phyloP scores from a whole-genome alignment of 1,140 invertebrate species.

The Hydropsyche tenuis region DNA sequence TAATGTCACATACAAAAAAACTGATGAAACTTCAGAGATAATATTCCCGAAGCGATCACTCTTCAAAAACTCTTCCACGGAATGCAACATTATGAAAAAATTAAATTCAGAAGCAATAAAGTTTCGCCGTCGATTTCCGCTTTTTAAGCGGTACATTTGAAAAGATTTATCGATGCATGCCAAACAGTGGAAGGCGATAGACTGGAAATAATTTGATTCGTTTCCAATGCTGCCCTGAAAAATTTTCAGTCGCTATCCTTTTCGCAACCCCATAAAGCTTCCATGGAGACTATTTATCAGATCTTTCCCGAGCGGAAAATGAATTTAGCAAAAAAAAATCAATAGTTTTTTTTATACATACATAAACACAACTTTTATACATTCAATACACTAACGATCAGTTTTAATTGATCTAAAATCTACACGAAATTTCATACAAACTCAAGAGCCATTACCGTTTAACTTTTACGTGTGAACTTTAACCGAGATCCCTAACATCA shows the following conservation, averaged over 20 bases:
- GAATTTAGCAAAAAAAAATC: background rate
- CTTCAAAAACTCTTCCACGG: no score
- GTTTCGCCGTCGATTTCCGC: constrained; percentile 10
- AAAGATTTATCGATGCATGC: constrained; percentile 49
- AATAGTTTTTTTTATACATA: no score
- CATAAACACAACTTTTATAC: no score
- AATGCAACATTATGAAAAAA: no score
- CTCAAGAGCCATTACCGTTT: background rate
- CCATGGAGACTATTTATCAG: background rate
- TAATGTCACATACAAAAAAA: no score
- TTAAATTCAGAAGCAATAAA: background rate
- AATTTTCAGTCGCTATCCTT: background rate
- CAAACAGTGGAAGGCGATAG: constrained; percentile 35
- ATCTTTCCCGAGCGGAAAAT: background rate
- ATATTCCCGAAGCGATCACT: no score
- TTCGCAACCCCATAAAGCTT: background rate
- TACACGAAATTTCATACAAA: no score
- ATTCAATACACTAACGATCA: no score
- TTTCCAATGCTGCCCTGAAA: constrained; percentile 34
- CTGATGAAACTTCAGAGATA: no score
- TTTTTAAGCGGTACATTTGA: constrained; percentile 34
- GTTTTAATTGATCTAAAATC: no score
- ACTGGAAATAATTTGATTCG: constrained; percentile 47
- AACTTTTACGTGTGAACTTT: no score
- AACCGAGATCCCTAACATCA: no score